These are phyloP conservation scores for Popillia japonica DNA, from an alignment of 1,140 invertebrate genomes.

Conservation along the genomic window DNA sequence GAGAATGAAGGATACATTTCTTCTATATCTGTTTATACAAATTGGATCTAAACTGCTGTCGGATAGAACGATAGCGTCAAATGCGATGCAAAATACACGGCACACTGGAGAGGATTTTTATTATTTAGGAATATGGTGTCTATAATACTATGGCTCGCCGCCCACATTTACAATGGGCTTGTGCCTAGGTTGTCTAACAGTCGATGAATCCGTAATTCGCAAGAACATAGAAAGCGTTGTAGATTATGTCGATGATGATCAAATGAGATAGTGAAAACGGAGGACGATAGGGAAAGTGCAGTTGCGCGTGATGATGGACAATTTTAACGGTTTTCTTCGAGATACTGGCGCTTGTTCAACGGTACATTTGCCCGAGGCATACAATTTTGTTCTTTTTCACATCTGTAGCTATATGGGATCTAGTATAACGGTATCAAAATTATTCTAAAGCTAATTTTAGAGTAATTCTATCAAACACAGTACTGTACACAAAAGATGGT, in stretches of 20 bases:
- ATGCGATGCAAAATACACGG: not conserved
- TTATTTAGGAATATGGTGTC: not conserved
- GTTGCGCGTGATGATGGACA: not conserved
- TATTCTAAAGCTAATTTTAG: not conserved
- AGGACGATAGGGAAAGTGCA: constrained; percentile 23
- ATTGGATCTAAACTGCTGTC: not conserved
- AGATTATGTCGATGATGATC: not conserved
- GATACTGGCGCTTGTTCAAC: constrained; percentile 15
- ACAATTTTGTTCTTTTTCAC: not conserved
- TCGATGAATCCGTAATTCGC: constrained; percentile 10
- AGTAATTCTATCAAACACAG: no score
- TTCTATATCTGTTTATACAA: constrained; percentile 1
- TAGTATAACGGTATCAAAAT: not conserved
- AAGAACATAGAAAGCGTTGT: not conserved
- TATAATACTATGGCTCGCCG: not conserved
- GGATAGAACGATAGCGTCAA: not conserved
- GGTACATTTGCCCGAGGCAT: not conserved
- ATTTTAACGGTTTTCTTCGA: constrained; percentile 10
- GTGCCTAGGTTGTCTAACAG: not conserved
- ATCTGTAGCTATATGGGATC: not conserved
- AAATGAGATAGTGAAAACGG: not conserved
- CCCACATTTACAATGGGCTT: not conserved
- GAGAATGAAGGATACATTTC: not conserved
- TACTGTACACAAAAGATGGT: no score
- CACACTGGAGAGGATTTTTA: not conserved